Evolutionary conservation across 2,888 invertebrate genomes (phyloP).

Genomic region (Magallana nippona): DNA sequence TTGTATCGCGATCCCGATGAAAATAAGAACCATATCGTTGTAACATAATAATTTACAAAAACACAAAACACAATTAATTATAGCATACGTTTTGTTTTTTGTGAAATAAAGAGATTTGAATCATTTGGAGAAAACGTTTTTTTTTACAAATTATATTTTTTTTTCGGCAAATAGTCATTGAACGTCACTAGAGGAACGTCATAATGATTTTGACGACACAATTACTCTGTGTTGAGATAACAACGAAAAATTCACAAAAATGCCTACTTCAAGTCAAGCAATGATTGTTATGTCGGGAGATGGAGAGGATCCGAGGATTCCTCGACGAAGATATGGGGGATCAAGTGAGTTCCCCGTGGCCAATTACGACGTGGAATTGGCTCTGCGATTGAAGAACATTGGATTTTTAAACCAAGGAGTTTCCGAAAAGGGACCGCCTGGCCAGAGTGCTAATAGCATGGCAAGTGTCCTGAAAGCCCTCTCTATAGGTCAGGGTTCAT

Average conservation of each 20-base stretch:
- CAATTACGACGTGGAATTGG: slow-evolving; percentile 28
- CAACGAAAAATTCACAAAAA: not conserved
- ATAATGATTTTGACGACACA: no score
- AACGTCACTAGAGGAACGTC: not conserved
- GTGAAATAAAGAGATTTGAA: no score
- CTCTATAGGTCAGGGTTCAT: not conserved
- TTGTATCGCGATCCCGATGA: not conserved
- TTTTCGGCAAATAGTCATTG: no score
- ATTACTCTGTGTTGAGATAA: no score
- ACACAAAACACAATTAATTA: no score
- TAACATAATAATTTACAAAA: no score
- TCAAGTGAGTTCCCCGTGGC: slow-evolving; percentile 11
- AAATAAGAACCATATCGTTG: not conserved
- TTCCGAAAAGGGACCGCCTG: not conserved
- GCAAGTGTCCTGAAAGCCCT: not conserved
- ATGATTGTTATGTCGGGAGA: slow-evolving; percentile 44
- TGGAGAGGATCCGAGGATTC: slow-evolving; percentile 43
- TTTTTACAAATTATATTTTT: no score
- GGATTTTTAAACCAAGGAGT: slow-evolving; percentile 9
- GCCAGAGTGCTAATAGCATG: not conserved
- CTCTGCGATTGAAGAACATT: slow-evolving; percentile 4
- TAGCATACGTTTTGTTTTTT: no score
- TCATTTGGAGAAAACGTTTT: no score
- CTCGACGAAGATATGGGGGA: slow-evolving; percentile 39
- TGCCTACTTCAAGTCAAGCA: slow-evolving; percentile 50